Percentiles rank a stretch among this genome's conserved stretches.
Evolutionary conservation across 2,888 invertebrate species (phyloP).

Genomic region (Idaea dimidiata): DNA sequence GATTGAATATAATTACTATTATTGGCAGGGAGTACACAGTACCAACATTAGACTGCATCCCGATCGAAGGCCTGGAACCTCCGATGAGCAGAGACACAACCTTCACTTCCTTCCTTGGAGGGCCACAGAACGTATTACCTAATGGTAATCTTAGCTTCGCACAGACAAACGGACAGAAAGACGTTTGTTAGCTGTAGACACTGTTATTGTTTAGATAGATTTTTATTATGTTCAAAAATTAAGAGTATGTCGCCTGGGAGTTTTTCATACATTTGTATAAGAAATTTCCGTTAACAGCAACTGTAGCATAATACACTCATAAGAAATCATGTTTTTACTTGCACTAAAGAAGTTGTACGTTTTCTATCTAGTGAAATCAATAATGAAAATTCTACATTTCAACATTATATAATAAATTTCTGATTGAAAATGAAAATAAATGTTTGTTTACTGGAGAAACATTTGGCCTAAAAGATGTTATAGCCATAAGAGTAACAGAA

Average conservation of each 20-base stretch:
- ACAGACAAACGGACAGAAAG: slow-evolving; percentile 41
- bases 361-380: neutral
- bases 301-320: slow-evolving; percentile 10
- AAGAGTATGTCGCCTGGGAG: too few species aligned
- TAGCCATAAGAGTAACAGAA: neutral
- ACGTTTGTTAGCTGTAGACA: slow-evolving; percentile 32
- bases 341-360: neutral
- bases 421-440: neutral
- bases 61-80: slow-evolving; percentile 72
- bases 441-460: neutral
- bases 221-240: too few species aligned
- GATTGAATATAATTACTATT: too few species aligned
- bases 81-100: slow-evolving; percentile 77
- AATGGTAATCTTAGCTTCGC: slow-evolving; percentile 51
- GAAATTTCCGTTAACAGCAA: neutral
- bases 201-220: slow-evolving; percentile 1
- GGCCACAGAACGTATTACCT: slow-evolving; percentile 51
- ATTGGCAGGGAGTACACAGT: slow-evolving; percentile 78
- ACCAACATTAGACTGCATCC: slow-evolving; percentile 74
- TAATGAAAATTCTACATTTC: neutral
- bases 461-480: neutral
- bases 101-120: slow-evolving; percentile 77
- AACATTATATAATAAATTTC: neutral
- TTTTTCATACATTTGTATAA: too few species aligned
- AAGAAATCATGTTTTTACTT: slow-evolving; percentile 5